Evolutionary conservation across 2,113 vertebrate species (phyloP), one percentile per base, ranked within the genome.

Genomic region (Misgurnus anguillicaudatus): DNA sequence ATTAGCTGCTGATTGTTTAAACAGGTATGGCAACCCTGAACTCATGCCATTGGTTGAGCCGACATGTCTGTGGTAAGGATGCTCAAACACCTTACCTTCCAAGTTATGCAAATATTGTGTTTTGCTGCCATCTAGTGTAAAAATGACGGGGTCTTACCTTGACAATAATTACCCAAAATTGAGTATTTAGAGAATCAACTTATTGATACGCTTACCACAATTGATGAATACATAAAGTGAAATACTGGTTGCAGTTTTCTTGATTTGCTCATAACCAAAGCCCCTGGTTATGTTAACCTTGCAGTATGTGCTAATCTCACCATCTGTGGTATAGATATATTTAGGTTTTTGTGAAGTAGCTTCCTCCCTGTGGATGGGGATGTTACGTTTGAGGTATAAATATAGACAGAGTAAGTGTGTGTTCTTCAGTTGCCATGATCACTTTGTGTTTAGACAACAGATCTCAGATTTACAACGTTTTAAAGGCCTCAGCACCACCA

Each of bases 61-160:
- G 3, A 47, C 45, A 47, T 47, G 8, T 8, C 10, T 13, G 11
- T 16, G 13, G 11, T 51, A 51, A 13, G 48, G 48, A 51, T 5
- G 48, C 48, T 16, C 48, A 51, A 16, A n/a, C 53, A n/a, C 17
- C n/a, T 57, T 57, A 57, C 16, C 5, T 57, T 57, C 5, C 24
- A 17, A 17, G 1, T 0, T 41, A 9, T 58, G 17, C 1, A 41
- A 24, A 62, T 19, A 31, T 19, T 85, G 82, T 69, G 16, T 68
- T 86, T 31, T 85, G 67, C 53, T 38, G 3, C 89, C 67, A 87
- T 84, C 91, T 87, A 82, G 80, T 88, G 90, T 75, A 62, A 21
- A 31, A 39, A 42, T 62, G 13, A 14, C 58, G n/a, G 67, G 13
- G 21, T 45, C 5, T 77, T 47, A 36, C 8, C 0, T 53, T 53